A percentile compares a stretch with the other conserved stretches of the same genome.
These are phyloP conservation scores for Hirundichthys speculiger DNA, from an alignment of 2,113 vertebrate species.

Conservation along the genomic window DNA sequence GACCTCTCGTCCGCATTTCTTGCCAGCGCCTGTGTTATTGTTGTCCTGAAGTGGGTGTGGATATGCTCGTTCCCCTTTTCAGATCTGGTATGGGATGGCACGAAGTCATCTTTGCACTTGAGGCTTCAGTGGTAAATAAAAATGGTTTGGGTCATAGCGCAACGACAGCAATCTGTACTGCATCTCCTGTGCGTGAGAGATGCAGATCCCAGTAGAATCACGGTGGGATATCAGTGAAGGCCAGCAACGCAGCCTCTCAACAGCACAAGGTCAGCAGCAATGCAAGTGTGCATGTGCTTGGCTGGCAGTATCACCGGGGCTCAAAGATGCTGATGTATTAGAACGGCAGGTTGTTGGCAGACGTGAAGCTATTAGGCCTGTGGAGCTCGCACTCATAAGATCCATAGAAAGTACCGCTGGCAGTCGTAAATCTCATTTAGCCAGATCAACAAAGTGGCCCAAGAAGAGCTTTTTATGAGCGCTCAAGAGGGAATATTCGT, in stretches of 20 bases:
- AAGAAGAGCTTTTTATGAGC: slow-evolving; percentile 6
- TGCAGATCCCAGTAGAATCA: slow-evolving; percentile 18
- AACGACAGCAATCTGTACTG: slow-evolving; percentile 1
- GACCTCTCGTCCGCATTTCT: not conserved
- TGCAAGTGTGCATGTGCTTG: slow-evolving; percentile 54
- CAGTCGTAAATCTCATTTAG: not conserved
- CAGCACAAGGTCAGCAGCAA: slow-evolving; percentile 63
- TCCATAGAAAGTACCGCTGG: slow-evolving; percentile 12
- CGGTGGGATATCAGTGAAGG: slow-evolving; percentile 35
- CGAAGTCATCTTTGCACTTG: not conserved
- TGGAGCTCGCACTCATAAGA: slow-evolving; percentile 5
- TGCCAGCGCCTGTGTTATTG: not conserved
- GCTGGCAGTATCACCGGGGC: slow-evolving; percentile 38
- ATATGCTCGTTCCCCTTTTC: slow-evolving; percentile 3
- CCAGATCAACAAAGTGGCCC: not conserved
- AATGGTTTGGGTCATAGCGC: slow-evolving; percentile 22
- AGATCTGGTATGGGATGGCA: slow-evolving; percentile 1
- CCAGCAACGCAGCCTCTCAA: slow-evolving; percentile 30
- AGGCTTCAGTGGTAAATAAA: not conserved
- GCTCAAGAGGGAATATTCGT: slow-evolving; percentile 1
- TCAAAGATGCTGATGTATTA: slow-evolving; percentile 61
- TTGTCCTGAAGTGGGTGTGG: not conserved
- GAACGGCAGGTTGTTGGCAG: slow-evolving; percentile 47
- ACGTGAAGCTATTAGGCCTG: slow-evolving; percentile 25
- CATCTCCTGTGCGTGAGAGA: slow-evolving; percentile 23